Evolutionary conservation across 2,888 invertebrate species (phyloP).

Genomic region (Ditylenchus weischeri): DNA sequence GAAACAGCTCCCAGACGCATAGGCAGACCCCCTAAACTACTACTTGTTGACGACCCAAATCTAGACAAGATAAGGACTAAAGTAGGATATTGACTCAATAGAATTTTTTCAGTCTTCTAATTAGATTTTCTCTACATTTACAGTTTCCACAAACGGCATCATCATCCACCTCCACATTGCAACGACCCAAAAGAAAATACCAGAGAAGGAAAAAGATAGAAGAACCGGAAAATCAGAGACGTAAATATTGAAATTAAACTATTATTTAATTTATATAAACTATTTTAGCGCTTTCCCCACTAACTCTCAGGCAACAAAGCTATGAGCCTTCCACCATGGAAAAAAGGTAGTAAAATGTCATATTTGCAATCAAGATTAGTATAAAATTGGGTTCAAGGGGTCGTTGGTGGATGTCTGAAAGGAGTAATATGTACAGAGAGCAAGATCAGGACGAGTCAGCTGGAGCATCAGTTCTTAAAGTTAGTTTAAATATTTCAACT

Average conservation of each 20-base stretch:
- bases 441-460: conserved; percentile 36
- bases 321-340: conserved; percentile 47
- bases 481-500: too few species aligned
- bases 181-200: not conserved
- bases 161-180: not conserved
- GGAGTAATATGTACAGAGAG: conserved; percentile 36
- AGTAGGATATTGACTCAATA: not conserved
- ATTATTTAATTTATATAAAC: not conserved
- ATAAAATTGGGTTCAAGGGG: conserved; percentile 17
- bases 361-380: too few species aligned
- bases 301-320: conserved; percentile 31
- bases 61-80: conserved; percentile 2
- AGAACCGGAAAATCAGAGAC: conserved; percentile 7
- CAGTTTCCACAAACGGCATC: not conserved
- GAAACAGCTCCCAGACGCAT: not conserved
- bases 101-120: not conserved
- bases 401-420: conserved; percentile 53
- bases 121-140: too few species aligned
- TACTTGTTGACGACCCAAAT: not conserved
- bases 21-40: not conserved
- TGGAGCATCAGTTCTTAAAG: too few species aligned
- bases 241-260: not conserved
- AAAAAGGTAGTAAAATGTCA: conserved; percentile 9
- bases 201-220: conserved; percentile 2
- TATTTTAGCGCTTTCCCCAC: conserved; percentile 25